Percentiles rank a stretch among this genome's conserved stretches.
Conservation (phyloP, 2,113 vertebrate genomes). For the Tringa solitaria region DNA sequence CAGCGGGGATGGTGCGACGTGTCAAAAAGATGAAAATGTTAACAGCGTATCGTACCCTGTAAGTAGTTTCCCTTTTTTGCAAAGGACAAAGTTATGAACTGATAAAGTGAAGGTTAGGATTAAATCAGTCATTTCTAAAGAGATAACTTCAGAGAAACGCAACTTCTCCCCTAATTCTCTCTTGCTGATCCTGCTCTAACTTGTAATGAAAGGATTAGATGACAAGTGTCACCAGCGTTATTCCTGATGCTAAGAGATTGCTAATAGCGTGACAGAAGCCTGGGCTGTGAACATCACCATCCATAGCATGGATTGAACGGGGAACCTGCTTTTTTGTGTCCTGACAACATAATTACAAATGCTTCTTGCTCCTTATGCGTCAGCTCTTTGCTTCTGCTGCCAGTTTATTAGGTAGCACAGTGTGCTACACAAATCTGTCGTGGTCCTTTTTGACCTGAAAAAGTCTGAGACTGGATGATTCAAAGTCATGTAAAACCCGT, state of each 20-base stretch:
- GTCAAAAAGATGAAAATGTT: slow-evolving; percentile 15
- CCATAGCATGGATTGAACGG: not conserved
- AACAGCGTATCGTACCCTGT: not conserved
- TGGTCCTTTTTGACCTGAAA: not conserved
- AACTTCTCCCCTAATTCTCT: slow-evolving; percentile 8
- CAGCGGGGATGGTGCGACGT: not conserved
- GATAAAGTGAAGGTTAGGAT: slow-evolving; percentile 13
- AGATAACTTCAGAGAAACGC: slow-evolving; percentile 7
- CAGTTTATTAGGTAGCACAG: not conserved
- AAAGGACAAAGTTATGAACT: not conserved
- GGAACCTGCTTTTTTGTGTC: not conserved
- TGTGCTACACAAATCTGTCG: not conserved
- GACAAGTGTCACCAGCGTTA: slow-evolving; percentile 12
- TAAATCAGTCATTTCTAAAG: not conserved
- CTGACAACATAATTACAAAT: not conserved
- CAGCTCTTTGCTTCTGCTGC: not conserved
- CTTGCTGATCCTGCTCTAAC: slow-evolving; percentile 5
- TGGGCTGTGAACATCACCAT: not conserved
- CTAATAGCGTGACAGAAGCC: slow-evolving; percentile 9
- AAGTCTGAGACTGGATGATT: not conserved
- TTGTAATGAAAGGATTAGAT: slow-evolving; percentile 32
- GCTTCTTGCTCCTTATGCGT: not conserved
- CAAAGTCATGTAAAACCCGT: not conserved
- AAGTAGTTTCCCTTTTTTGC: not conserved
- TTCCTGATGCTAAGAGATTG: slow-evolving; percentile 35